Evolutionary conservation across 1,140 invertebrate genomes (phyloP).

Genomic region (Drosophila aff.): DNA sequence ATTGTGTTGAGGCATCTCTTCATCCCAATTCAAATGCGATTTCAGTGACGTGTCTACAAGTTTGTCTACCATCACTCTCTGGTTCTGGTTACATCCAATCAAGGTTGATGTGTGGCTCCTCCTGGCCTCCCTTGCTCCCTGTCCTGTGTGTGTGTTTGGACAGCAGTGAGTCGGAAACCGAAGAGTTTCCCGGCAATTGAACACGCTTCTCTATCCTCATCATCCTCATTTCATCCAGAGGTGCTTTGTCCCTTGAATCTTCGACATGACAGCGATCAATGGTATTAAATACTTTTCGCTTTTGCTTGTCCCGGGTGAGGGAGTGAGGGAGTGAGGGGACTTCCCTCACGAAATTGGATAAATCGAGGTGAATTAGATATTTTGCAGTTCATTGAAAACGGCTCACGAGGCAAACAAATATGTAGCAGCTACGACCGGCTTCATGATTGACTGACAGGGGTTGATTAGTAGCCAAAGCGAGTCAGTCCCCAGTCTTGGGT

Average conservation of each 20-base stretch:
- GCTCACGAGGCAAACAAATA: conserved; percentile 16
- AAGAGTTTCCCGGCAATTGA: conserved; percentile 72
- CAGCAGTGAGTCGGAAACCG: conserved; percentile 64
- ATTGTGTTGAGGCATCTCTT: conserved; percentile 15
- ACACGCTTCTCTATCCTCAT: conserved; percentile 46
- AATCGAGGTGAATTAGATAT: conserved; percentile 52
- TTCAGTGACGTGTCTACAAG: conserved; percentile 20
- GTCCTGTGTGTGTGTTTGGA: conserved; percentile 34
- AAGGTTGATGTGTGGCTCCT: conserved; percentile 42
- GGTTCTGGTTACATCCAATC: conserved; percentile 52
- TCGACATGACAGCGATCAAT: conserved; percentile 62
- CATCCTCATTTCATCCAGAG: neutral
- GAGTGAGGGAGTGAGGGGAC: neutral
- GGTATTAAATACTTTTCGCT: conserved; percentile 58
- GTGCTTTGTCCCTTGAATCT: neutral
- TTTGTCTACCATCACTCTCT: conserved; percentile 37
- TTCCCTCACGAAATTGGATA: conserved; percentile 20
- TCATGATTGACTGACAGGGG: conserved; percentile 65
- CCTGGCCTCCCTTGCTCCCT: neutral
- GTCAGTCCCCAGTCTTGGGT: conserved; percentile 1
- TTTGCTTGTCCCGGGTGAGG: neutral
- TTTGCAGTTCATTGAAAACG: conserved; percentile 62
- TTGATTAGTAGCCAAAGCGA: conserved; percentile 48
- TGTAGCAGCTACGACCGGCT: neutral
- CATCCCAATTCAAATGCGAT: conserved; percentile 29